phyloP scores from a whole-genome alignment of 2,113 vertebrate species.

The Varanus salvator region DNA sequence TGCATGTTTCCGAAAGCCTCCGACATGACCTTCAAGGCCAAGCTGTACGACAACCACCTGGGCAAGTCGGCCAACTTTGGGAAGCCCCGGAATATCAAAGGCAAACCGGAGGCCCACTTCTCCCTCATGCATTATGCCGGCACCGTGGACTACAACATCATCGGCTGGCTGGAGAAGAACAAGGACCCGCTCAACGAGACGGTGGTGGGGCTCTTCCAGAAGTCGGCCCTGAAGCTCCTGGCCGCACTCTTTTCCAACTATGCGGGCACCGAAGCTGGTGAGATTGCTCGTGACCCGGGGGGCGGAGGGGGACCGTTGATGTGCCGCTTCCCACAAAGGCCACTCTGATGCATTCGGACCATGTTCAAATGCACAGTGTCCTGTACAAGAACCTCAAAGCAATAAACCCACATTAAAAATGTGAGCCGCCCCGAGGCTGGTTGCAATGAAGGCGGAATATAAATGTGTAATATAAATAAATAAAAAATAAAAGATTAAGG shows the following conservation, averaged over 20 bases:
- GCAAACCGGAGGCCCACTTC: slow-evolving; percentile 86
- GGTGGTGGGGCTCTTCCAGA: slow-evolving; percentile 87
- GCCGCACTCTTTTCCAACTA: slow-evolving; percentile 84
- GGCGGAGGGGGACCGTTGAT: no score
- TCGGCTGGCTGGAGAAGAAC: slow-evolving; percentile 90
- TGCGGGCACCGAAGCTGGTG: slow-evolving; percentile 80
- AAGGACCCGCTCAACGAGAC: slow-evolving; percentile 90
- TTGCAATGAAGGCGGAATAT: no score
- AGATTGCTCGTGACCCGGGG: not conserved
- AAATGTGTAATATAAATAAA: no score
- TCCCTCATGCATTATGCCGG: slow-evolving; percentile 84
- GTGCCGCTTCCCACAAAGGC: no score
- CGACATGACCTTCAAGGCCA: slow-evolving; percentile 86
- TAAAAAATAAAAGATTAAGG: not conserved
- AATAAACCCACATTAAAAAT: no score
- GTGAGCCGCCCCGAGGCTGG: no score
- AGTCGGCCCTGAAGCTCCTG: slow-evolving; percentile 85
- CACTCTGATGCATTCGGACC: no score
- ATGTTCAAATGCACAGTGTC: no score
- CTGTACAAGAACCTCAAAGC: no score
- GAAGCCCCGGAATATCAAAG: slow-evolving; percentile 83
- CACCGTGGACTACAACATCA: slow-evolving; percentile 90
- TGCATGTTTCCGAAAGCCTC: slow-evolving; percentile 82
- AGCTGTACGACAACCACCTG: slow-evolving; percentile 88
- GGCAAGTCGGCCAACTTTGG: slow-evolving; percentile 86